Evolutionary conservation across 2,888 invertebrate genomes (phyloP), one percentile per base, ranked within the genome.

Genomic region (Seladonia tumulorum): DNA sequence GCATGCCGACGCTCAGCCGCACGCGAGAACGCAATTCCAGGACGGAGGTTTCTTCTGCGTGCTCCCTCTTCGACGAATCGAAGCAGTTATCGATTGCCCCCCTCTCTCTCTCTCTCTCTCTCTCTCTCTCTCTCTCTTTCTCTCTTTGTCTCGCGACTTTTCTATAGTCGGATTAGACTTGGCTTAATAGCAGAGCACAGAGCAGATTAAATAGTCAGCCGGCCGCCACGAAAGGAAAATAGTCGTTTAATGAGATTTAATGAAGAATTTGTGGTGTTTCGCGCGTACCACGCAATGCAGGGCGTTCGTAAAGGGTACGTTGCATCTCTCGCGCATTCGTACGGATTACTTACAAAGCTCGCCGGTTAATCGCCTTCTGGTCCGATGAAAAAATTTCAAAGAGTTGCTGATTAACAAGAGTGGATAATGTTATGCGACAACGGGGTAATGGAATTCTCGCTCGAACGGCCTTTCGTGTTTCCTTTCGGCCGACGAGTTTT

Each of bases 11-110:
- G 22, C 16, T 16, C 16, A 29, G 53, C 45, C 22, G 47, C 83
- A 80, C 71, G 83, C 83, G 75, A 83, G n/a, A 80, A 72, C 75
- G 71, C 76, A 35, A 80, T 83, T 80, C 63, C 29, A 45, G 47
- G 42, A 18, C 8, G 16, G 25, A 16, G 42, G 12, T 72, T 78
- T 35, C 57, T 60, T 53, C 60, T 12, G n/a, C 47, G 47, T 57
- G 47, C 57, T 35, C 14, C 29, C 29, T 72, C 66, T 22, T 68
- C 47, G 22, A 45, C 74, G 47, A 53, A 60, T 70, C 72, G 49
- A 73, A 68, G 45, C 60, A 35, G n/a, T 12, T 79, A 77, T 79
- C 74, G 70, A 63, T 70, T 49, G 60, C 25, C 2, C 2, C 10
- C 3, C 39, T 39, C 39, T 42, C 42, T 42, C 42, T 42, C 42